phyloP scores from a whole-genome alignment of 2,113 vertebrate genomes.

The Ailurus styani region DNA sequence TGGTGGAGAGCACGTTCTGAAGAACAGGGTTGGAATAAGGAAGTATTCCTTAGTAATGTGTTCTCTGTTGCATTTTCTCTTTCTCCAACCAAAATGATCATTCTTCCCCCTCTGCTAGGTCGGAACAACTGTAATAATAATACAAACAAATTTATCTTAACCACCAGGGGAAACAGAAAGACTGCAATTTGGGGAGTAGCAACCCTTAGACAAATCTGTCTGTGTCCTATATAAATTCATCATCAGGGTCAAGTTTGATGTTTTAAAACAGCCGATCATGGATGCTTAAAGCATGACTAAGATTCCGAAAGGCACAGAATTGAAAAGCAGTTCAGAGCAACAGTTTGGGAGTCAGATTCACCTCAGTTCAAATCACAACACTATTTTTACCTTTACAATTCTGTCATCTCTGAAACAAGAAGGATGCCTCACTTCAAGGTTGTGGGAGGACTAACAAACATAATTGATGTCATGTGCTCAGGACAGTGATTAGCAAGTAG shows the following conservation, averaged over 20 bases:
- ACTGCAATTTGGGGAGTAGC: background rate
- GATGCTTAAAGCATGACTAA: background rate
- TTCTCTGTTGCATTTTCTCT: too few species aligned
- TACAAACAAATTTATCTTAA: background rate
- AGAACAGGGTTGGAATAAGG: background rate
- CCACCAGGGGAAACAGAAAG: background rate
- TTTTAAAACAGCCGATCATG: background rate
- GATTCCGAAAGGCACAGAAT: background rate
- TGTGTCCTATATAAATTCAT: background rate
- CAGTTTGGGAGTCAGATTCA: background rate
- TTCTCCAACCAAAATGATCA: too few species aligned
- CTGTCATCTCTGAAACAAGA: background rate
- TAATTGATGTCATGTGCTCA: background rate
- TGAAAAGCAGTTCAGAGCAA: background rate
- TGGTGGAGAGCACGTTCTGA: background rate
- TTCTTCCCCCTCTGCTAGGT: too few species aligned
- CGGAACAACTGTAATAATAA: too few species aligned
- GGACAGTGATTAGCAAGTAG: background rate
- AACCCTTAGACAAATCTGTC: background rate
- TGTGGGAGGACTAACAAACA: background rate
- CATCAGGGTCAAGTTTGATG: background rate
- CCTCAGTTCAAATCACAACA: background rate
- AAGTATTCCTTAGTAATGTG: too few species aligned
- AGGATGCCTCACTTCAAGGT: background rate
- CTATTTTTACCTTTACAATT: background rate